phyloP scores from a whole-genome alignment of 2,797 vertebrate genomes.

The Catamblyrhynchus diadema region DNA sequence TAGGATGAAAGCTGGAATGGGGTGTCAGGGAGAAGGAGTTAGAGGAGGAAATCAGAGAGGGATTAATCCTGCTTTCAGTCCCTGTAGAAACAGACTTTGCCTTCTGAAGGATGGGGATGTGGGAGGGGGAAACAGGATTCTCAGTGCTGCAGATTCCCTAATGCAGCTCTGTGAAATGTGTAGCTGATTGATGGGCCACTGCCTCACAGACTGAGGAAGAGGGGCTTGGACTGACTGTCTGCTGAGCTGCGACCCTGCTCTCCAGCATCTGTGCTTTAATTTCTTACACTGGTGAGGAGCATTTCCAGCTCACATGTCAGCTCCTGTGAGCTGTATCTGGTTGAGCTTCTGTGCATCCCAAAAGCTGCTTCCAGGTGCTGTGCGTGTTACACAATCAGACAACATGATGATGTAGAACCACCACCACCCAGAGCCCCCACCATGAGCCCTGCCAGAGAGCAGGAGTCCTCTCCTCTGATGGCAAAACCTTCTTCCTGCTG shows the following conservation, averaged over 20 bases:
- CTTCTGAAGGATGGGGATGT: background rate
- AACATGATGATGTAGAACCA: background rate
- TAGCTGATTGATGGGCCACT: background rate
- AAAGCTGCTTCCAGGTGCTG: background rate
- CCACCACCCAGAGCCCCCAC: background rate
- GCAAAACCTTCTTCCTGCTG: fast-evolving
- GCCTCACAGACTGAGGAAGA: background rate
- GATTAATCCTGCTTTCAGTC: slow-evolving; percentile 10
- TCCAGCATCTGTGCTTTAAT: background rate
- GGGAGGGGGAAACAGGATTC: background rate
- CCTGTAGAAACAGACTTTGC: background rate
- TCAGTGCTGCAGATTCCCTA: background rate
- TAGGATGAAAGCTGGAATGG: slow-evolving; percentile 52
- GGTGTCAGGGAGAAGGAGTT: background rate
- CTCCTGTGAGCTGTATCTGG: fast-evolving
- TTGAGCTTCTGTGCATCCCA: background rate
- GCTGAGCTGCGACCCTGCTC: background rate
- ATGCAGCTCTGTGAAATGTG: fast-evolving
- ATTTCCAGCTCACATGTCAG: fast-evolving
- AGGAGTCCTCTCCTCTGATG: background rate
- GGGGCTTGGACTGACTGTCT: background rate
- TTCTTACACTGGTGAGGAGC: background rate
- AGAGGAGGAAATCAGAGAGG: background rate
- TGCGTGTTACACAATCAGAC: background rate
- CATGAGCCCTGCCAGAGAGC: background rate